These are phyloP conservation scores for Pollicipes pollicipes DNA, from an alignment of 1,140 invertebrate genomes.

Conservation along the genomic window DNA sequence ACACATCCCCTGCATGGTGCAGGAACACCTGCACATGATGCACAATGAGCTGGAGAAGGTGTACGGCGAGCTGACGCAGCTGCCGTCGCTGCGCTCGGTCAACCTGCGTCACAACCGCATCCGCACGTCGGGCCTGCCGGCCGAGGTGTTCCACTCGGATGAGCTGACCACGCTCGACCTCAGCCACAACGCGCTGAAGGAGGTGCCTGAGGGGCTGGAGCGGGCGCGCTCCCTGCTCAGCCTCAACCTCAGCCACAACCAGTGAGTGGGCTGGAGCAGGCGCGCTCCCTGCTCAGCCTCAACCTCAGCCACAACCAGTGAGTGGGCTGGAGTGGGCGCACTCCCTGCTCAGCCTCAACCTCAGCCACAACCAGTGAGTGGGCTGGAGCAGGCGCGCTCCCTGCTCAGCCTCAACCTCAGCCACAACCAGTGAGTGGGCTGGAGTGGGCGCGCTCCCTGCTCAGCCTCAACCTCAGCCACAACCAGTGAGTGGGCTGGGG, in stretches of 20 bases:
- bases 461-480: no score
- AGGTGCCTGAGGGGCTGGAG: slow-evolving; percentile 87
- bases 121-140: slow-evolving; percentile 75
- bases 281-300: no score
- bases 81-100: slow-evolving; percentile 70
- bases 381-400: no score
- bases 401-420: no score
- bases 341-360: no score
- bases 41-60: slow-evolving; percentile 80
- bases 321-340: no score
- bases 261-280: slow-evolving; percentile 28
- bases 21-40: slow-evolving; percentile 85
- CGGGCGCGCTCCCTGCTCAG: slow-evolving; percentile 82
- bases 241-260: slow-evolving; percentile 89
- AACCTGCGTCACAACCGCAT: slow-evolving; percentile 88
- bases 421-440: no score
- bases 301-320: no score
- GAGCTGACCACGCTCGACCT: slow-evolving; percentile 92
- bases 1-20: no score
- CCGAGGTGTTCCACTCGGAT: slow-evolving; percentile 78
- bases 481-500: no score
- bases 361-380: no score
- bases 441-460: no score
- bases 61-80: slow-evolving; percentile 76
- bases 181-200: slow-evolving; percentile 84